Evolutionary conservation across 1,140 invertebrate genomes (phyloP).

Genomic region (Stenopsyche tienmushanensis): DNA sequence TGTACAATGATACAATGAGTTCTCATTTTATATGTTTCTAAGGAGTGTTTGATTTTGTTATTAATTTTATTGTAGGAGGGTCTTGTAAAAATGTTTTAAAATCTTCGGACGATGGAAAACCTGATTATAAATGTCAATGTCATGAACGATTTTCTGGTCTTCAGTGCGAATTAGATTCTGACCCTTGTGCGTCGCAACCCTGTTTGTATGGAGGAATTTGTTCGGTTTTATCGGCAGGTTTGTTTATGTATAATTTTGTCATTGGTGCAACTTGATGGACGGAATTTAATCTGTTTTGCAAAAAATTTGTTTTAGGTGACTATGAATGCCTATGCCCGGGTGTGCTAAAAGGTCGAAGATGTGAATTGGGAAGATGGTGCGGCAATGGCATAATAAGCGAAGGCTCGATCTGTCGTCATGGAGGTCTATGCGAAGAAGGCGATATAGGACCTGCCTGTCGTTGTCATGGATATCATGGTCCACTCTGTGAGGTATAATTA

Average conservation of each 20-base stretch:
- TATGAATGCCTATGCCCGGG: constrained; percentile 29
- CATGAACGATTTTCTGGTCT: constrained; percentile 70
- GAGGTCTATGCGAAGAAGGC: constrained; percentile 76
- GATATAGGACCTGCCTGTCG: constrained; percentile 69
- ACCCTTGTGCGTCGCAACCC: constrained; percentile 82
- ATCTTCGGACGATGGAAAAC: constrained; percentile 45
- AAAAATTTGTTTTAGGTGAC: too few species aligned
- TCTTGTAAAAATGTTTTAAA: constrained; percentile 62
- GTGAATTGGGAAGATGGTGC: constrained; percentile 76
- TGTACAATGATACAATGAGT: too few species aligned
- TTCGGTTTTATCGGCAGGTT: constrained; percentile 32
- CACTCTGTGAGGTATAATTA: constrained; percentile 58
- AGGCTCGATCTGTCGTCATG: constrained; percentile 67
- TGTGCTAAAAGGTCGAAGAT: constrained; percentile 45
- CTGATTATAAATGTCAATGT: constrained; percentile 71
- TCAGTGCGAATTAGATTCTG: constrained; percentile 78
- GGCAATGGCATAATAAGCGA: constrained; percentile 49
- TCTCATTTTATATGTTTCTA: too few species aligned
- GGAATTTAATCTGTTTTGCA: too few species aligned
- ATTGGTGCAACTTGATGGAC: too few species aligned
- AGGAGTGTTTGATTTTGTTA: neutral
- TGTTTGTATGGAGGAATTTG: constrained; percentile 79
- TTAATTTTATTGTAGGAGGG: constrained; percentile 49
- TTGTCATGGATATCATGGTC: constrained; percentile 66
- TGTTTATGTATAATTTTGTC: neutral